phyloP scores from a whole-genome alignment of 37 sponge, comb jelly and placozoan species.

The Bolinopsis microptera region DNA sequence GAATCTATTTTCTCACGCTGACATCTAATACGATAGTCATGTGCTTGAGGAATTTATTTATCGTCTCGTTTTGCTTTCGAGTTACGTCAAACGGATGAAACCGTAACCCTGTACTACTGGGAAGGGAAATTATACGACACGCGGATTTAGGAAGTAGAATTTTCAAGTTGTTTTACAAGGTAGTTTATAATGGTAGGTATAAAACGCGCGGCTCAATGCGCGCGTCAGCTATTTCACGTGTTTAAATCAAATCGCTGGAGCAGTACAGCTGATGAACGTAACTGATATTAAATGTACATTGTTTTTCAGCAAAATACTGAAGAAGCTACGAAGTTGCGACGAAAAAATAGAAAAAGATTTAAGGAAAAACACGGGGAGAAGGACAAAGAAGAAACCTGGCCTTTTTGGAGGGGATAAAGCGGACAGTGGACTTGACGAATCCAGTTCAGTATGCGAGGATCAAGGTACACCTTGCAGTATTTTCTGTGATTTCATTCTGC shows the following conservation, averaged over 20 bases:
- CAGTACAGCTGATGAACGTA: too few relatives aligned
- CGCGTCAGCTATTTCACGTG: too few relatives aligned
- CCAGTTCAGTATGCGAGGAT: not conserved
- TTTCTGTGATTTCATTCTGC: too few relatives aligned
- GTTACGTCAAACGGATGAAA: not conserved
- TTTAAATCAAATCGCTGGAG: too few relatives aligned
- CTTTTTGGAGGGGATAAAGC: not conserved
- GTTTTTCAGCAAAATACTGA: not conserved
- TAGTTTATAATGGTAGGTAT: not conserved
- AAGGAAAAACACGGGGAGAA: too few relatives aligned
- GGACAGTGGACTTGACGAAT: not conserved
- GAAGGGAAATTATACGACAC: not conserved
- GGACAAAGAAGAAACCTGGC: not conserved
- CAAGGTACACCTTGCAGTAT: too few relatives aligned
- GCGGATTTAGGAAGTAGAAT: not conserved
- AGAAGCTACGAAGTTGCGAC: not conserved
- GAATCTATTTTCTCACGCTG: too few relatives aligned
- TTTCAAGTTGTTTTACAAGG: not conserved
- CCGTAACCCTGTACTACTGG: not conserved
- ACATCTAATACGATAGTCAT: not conserved
- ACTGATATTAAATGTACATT: not conserved
- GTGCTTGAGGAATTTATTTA: not conserved
- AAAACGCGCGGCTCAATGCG: not conserved
- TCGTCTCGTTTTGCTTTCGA: not conserved
- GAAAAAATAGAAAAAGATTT: not conserved